Evolutionary conservation across 2,888 invertebrate species (phyloP).

Genomic region (Ochropleura leucogaster): DNA sequence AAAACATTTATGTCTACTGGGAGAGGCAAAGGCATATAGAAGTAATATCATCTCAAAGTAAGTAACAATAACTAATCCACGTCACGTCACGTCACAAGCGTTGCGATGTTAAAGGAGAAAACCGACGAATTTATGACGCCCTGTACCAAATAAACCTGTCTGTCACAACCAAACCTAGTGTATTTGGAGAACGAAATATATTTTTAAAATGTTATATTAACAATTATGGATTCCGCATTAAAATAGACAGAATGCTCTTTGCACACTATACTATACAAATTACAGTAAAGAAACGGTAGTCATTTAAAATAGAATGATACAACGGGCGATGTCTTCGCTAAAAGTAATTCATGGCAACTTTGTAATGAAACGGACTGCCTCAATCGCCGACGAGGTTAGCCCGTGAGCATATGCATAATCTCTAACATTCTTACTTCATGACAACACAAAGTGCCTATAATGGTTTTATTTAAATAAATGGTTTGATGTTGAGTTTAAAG

Average conservation of each 20-base stretch:
- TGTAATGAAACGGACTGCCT: neutral
- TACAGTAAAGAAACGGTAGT: neutral
- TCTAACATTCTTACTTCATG: neutral
- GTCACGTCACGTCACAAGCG: neutral
- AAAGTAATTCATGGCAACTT: neutral
- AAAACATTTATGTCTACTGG: neutral
- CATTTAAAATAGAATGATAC: neutral
- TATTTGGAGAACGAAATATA: neutral
- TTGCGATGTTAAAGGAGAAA: neutral
- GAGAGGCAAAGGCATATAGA: neutral
- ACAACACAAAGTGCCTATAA: neutral
- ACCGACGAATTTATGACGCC: neutral
- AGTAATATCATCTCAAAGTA: neutral
- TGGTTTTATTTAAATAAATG: neutral
- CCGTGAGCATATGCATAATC: neutral
- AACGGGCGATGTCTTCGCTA: neutral
- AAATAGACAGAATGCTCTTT: neutral
- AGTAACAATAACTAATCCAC: neutral
- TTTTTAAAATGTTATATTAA: neutral
- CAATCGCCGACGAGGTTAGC: neutral
- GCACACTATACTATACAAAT: neutral
- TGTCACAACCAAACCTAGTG: neutral
- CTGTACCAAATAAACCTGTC: neutral
- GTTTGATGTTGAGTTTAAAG: neutral
- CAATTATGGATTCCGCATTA: neutral